Evolutionary conservation across 2,113 vertebrate species (phyloP), one percentile per base, ranked within the genome.

Genomic region (Anseranas semipalmata): DNA sequence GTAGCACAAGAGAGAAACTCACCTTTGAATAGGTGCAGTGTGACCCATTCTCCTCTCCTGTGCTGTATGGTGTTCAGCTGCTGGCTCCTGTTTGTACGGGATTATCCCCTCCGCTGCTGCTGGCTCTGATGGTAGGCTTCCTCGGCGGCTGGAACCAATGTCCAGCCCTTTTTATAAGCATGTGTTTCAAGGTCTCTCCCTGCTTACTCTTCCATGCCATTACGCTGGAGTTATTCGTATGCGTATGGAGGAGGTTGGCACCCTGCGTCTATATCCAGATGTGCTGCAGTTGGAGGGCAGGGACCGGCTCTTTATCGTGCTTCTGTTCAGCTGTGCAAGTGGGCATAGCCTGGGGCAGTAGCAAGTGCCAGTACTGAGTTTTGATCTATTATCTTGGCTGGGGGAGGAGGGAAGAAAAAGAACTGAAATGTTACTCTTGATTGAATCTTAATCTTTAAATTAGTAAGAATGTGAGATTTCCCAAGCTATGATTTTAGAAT

Each of bases 361-460:
- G 22, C 45, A n/a, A 89, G 56, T 33, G 56, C 46, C 66, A 72
- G 13, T 21, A 15, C 65, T 62, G 35, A 45, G 62, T 18, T 92
- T 82, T 50, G 45, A 43, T 89, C 20, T 52, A 35, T 93, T 90
- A 24, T 95, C 41, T 88, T 71, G 76, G 21, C 3, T 2, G 18
- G 15, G 14, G 0, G 2, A 12, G 15, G 12, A 27, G 21, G 10
- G 15, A 21, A 27, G 1, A 1, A 39, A 63, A 37, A 22, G 58
- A 46, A 45, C 1, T 65, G 68, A 73, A 72, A 89, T 92, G 87
- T 96, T 90, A 89, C 28, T 87, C 90, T 81, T 78, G 73, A 81
- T 55, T 89, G 60, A 91, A 85, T 89, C 33, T 63, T 89, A 86
- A 93, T 94, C 27, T 93, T 89, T 82, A 76, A 87, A 96, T 95